These are phyloP conservation scores for Lota lota DNA, from an alignment of 2,113 vertebrate genomes.

Conservation along the genomic window DNA sequence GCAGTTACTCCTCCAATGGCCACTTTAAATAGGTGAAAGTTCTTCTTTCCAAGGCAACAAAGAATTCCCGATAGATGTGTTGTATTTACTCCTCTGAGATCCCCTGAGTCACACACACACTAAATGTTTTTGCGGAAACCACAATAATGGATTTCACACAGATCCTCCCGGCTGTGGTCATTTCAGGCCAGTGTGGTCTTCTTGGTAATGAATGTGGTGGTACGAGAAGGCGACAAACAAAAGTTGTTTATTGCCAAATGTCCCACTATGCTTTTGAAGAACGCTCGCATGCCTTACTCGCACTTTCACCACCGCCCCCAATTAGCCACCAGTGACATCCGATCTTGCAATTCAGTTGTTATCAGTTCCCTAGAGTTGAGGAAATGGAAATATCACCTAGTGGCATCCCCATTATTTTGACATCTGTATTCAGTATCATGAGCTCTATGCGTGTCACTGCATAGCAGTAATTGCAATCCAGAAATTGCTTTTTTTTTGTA, in stretches of 20 bases:
- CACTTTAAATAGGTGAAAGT: too few species aligned
- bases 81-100: too few species aligned
- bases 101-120: too few species aligned
- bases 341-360: conserved; percentile 33
- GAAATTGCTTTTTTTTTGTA: conserved; percentile 5
- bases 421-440: neutral
- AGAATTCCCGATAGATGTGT: too few species aligned
- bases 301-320: conserved; percentile 51
- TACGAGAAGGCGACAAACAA: conserved; percentile 35
- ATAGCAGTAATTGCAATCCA: neutral
- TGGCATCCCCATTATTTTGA: conserved; percentile 21
- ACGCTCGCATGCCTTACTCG: conserved; percentile 37
- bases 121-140: too few species aligned
- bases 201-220: conserved; percentile 13
- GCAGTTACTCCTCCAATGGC: too few species aligned
- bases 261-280: conserved; percentile 24
- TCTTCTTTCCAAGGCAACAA: too few species aligned
- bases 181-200: conserved; percentile 41
- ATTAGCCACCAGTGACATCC: conserved; percentile 48
- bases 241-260: conserved; percentile 48
- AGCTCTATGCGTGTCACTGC: conserved; percentile 7
- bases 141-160: conserved; percentile 31
- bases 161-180: conserved; percentile 50
- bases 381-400: conserved; percentile 21
- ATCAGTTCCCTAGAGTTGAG: conserved; percentile 33